Evolutionary conservation across 2,797 vertebrate species (phyloP), one percentile per base, ranked within the genome.

Genomic region (Phataginus tricuspis): DNA sequence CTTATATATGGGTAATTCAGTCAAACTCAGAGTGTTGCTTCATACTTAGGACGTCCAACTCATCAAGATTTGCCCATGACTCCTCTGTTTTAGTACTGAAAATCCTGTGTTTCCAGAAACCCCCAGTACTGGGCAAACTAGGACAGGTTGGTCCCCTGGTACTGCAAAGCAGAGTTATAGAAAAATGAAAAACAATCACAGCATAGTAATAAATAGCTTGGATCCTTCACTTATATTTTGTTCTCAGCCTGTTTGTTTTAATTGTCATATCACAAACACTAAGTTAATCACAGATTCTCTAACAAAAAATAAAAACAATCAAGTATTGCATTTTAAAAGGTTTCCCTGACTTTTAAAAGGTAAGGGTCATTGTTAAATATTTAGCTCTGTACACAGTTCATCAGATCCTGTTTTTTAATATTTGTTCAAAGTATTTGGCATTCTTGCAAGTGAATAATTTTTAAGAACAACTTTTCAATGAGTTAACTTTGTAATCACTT

Each of bases 261-360:
- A 51, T 61, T 69, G 12, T 90, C 9, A 69, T 29, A 29, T 80
- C 53, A 42, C 27, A 94, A 66, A 79, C 91, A 84, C 84, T 31
- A 92, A 93, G 12, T 25, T 34, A 39, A 31, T 78, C 59, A 86
- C 34, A 68, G 51, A 82, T 83, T 83, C 25, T 90, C 57, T 85
- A 82, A 66, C 29, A 34, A 84, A 95, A 90, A 97, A 27, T 93
- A 72, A 45, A 96, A 90, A 71, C 34, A 98, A 98, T 98, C 98
- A 99, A 99, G 98, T 99, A 98, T 99, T 99, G 98, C 99, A 99
- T 98, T 99, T 99, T 98, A 98, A 97, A 98, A 96, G 75, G 9
- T 91, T 86, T 98, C 94, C 95, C 98, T 97, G 80, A 16, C 96
- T 98, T 96, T 75, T 87, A 91, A 96, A 98, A 98, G 98, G 98